A percentile compares a stretch with the other conserved stretches of the same genome.
phyloP scores from a whole-genome alignment of 2,113 vertebrate species.

The Heterocephalus glaber region DNA sequence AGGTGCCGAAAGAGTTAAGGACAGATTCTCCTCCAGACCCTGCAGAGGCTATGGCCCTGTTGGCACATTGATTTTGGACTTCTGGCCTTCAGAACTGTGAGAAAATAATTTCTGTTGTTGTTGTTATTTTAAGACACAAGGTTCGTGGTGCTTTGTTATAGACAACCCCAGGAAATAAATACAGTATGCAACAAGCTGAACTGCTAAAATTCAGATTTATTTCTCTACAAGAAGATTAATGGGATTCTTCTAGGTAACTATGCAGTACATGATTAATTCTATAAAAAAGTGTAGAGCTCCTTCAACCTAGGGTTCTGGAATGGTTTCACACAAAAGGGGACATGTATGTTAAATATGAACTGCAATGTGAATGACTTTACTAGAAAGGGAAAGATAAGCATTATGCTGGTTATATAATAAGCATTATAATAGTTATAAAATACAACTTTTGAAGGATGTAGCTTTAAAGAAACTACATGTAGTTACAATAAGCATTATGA shows the following conservation, averaged over 20 bases:
- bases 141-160: background rate
- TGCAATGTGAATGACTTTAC: background rate
- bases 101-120: background rate
- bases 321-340: background rate
- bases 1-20: background rate
- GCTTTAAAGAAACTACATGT: background rate
- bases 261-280: background rate
- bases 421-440: background rate
- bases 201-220: background rate
- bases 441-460: background rate
- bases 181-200: background rate
- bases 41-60: background rate
- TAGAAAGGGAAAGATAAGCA: background rate
- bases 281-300: background rate
- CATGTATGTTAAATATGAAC: conserved; percentile 22
- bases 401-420: background rate
- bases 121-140: background rate
- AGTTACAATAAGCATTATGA: background rate
- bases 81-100: background rate
- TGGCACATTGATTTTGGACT: background rate
- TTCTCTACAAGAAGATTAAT: conserved; percentile 34
- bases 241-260: conserved; percentile 23
- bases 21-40: background rate
- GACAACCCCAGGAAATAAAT: background rate
- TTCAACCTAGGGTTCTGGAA: conserved; percentile 9